Evolutionary conservation across 2,797 vertebrate genomes (phyloP).

Genomic region (Lagocephalus sceleratus): DNA sequence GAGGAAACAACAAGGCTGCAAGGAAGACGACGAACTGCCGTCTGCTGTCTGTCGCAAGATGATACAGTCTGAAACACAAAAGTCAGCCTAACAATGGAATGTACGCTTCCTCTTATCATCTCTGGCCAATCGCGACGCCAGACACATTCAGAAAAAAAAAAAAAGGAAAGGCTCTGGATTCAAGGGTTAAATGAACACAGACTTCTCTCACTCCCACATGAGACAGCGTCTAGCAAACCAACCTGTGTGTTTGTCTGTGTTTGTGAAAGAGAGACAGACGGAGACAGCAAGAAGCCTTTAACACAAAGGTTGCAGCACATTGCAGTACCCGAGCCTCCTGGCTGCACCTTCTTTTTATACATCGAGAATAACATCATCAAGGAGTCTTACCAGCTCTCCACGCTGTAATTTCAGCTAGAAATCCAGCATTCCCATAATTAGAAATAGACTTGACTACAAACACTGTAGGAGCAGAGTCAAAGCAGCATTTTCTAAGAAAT

Average conservation of each 20-base stretch:
- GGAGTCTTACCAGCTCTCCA: too few relatives aligned
- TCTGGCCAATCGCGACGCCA: conserved; percentile 27
- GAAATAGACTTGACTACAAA: too few relatives aligned
- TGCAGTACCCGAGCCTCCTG: too few relatives aligned
- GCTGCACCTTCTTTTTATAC: too few relatives aligned
- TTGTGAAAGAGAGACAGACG: too few relatives aligned
- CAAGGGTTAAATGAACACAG: conserved; percentile 24
- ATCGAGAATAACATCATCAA: too few relatives aligned
- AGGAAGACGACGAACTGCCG: conserved; percentile 20
- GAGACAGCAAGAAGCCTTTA: too few relatives aligned
- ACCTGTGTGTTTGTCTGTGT: conserved; percentile 14
- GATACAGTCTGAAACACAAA: conserved; percentile 1
- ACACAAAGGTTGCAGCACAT: too few relatives aligned
- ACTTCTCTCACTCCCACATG: conserved; percentile 33
- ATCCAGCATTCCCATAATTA: too few relatives aligned
- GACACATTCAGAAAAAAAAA: conserved; percentile 7
- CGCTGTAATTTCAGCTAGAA: too few relatives aligned
- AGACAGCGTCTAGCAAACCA: conserved; percentile 30
- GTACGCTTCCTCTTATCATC: conserved; percentile 30
- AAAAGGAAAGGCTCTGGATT: conserved; percentile 29
- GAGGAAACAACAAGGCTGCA: conserved; percentile 14
- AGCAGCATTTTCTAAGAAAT: too few relatives aligned
- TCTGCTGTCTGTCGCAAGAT: background rate
- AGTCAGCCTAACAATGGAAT: background rate
- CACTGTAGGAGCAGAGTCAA: too few relatives aligned